Base-by-base conservation (phyloP, 30 jellyfish, hydroid and myxozoan species). In the Hydractinia echinata region DNA sequence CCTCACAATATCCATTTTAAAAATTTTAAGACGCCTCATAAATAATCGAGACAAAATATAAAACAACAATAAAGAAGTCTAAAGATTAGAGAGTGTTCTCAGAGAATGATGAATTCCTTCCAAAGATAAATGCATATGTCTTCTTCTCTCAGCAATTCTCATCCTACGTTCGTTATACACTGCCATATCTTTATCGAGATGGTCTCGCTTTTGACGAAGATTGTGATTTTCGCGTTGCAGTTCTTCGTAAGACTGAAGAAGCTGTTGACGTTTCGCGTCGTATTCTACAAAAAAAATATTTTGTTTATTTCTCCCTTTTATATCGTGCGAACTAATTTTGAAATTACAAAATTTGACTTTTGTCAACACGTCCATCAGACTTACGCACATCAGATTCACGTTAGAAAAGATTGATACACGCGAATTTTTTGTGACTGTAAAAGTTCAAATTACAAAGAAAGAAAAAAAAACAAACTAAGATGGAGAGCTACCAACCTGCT, bases 151-250 rank as follows among this genome's bases (percentile, higher is more conserved):
- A 39, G 82, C 84, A 14, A 80, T 80, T 1, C 81, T 84, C 70
- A 53, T 66, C 50, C 87, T 84, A 51, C 87, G 67, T n/a, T 80
- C 70, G 30, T 80, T 54, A 61, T 80, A 80, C 30, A 91, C 95
- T 83, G 84, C 54, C 54, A 91, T 82, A 54, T 91, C 97, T 79
- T 91, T 91, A 53, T 91, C 95, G 18, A 79, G 56, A 52, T 81
- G 94, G 73, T 82, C 95, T 53, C 85, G 62, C 68, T 86, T 86
- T 50, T 77, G 79, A 54, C 58, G 88, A 54, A 86, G 61, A 44
- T 60, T 70, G 58, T 82, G 94, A 49, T 81, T 79, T 54, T 91
- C 97, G 19, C 58, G 61, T 80, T 79, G 82, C 64, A 82, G 84
- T 56, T 73, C 83, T 8, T 86, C 96, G 81, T 67, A 61, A 30